Percentiles rank a stretch among this genome's conserved stretches.
Evolutionary conservation across 1,140 invertebrate species (phyloP).

Genomic region (Ooceraea biroi): DNA sequence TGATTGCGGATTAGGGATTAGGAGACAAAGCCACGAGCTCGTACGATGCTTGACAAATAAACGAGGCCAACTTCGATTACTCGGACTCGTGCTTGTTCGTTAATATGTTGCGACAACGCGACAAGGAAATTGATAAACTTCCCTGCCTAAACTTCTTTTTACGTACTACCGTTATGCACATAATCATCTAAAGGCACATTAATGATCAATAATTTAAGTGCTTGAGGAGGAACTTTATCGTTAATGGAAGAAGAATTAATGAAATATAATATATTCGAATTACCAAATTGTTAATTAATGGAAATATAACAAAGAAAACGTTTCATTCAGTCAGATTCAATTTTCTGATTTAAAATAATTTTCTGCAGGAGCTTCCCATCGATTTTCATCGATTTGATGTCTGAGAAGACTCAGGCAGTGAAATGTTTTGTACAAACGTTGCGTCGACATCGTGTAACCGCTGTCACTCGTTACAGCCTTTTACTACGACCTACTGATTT

Average conservation of each 20-base stretch:
- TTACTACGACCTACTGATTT: conserved; percentile 38
- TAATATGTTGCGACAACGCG: conserved; percentile 3
- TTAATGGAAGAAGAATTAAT: no score
- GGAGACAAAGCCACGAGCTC: conserved; percentile 69
- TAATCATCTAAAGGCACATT: not conserved
- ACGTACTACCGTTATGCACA: not conserved
- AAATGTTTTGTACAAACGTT: no score
- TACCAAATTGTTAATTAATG: no score
- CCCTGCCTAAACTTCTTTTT: not conserved
- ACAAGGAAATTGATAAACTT: not conserved
- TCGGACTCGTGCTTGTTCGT: conserved; percentile 13
- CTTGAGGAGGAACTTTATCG: no score
- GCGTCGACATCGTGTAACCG: not conserved
- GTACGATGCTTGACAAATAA: conserved; percentile 65
- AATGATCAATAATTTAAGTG: no score
- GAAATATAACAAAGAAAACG: no score
- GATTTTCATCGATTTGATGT: no score
- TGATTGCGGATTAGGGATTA: conserved; percentile 78
- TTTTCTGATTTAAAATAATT: no score
- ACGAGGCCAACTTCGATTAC: conserved; percentile 69
- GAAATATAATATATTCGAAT: no score
- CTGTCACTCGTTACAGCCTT: conserved; percentile 17
- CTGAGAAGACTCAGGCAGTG: no score
- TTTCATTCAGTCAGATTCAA: no score
- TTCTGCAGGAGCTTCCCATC: no score